A percentile compares a stretch with the other conserved stretches of the same genome.
Evolutionary conservation across 2,888 invertebrate genomes (phyloP).

Genomic region (Cryptocephalus moraei): DNA sequence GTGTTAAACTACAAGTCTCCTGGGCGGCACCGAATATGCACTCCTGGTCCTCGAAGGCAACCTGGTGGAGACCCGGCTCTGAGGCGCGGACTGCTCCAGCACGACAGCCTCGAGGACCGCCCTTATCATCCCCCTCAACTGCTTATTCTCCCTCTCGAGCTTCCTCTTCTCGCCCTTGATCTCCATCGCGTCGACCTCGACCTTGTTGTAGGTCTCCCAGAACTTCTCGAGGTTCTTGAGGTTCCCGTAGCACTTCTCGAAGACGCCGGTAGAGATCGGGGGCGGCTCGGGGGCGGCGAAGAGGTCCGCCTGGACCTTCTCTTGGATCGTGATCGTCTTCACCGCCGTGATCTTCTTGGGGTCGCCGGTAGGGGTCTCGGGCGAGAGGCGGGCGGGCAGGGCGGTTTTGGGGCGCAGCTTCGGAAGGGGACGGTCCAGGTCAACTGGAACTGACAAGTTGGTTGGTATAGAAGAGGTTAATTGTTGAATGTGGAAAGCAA

Average conservation of each 20-base stretch:
- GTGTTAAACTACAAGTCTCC: conserved; percentile 9
- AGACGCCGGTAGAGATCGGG: neutral
- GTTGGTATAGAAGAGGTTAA: no score
- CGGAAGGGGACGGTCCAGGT: no score
- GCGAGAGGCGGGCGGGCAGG: no score
- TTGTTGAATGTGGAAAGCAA: no score
- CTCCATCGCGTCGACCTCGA: conserved; percentile 29
- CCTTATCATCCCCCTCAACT: conserved; percentile 31
- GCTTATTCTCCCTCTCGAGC: conserved; percentile 40
- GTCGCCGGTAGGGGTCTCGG: conserved; percentile 4
- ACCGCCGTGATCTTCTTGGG: conserved; percentile 3
- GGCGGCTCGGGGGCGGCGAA: neutral
- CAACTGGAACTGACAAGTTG: no score
- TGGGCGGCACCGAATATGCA: conserved; percentile 18
- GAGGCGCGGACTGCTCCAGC: conserved; percentile 18
- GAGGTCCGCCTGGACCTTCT: conserved; percentile 2
- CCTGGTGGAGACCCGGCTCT: conserved; percentile 20
- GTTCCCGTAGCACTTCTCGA: conserved; percentile 19
- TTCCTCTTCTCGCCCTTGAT: conserved; percentile 39
- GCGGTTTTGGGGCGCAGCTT: neutral
- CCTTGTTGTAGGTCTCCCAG: conserved; percentile 45
- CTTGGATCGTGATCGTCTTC: conserved; percentile 6
- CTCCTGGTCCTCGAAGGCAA: conserved; percentile 17
- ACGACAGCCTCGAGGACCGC: conserved; percentile 32
- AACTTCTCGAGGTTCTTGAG: conserved; percentile 39